Evolutionary conservation across 2,113 vertebrate species (phyloP), one percentile per base, ranked within the genome.

Genomic region (Agelaius tricolor): DNA sequence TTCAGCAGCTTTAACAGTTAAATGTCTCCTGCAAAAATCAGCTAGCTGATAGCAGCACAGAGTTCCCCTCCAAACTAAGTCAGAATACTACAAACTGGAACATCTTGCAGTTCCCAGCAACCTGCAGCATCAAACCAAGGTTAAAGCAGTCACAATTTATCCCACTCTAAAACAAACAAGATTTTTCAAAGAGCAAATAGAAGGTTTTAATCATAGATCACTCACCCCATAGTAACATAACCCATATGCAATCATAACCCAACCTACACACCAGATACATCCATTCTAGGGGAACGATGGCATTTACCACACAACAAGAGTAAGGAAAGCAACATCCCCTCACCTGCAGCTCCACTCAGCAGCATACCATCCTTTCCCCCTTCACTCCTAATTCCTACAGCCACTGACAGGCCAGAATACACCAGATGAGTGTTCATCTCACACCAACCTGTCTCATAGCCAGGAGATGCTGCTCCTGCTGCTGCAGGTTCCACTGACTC

Each of bases 401-500:
- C 37, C 54, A 7, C 47, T 4, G 27, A 17, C 23, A 24, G 58
- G 23, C 31, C 4, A 8, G 37, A 24, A 28, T 0, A 16, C 71
- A 10, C 19, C 35, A 17, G 22, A 3, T 0, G 17, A 79, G 26
- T 0, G 19, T 3, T 77, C 6, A 7, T 23, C 43, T 55, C 2
- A 18, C 44, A 17, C 96, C 69, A 91, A 99, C 99, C 99, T 99
- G 99, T 98, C 99, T 97, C 87, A 99, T 98, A 1, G 98, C 98
- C 39, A 99, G 98, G n/a, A 99, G 98, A 65, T 99, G 99, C 97
- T 99, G 99, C 94, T 99, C 99, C 93, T 99, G 99, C 91, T 99
- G 99, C 96, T 99, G 99, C 51, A 99, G 98, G 93, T 99, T 99
- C 99, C 99, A 99, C 69, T 99, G 99, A 94, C 99, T 99, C 98